phyloP scores from a whole-genome alignment of 2,888 invertebrate species.

The Chalcosyrphus nemorum region DNA sequence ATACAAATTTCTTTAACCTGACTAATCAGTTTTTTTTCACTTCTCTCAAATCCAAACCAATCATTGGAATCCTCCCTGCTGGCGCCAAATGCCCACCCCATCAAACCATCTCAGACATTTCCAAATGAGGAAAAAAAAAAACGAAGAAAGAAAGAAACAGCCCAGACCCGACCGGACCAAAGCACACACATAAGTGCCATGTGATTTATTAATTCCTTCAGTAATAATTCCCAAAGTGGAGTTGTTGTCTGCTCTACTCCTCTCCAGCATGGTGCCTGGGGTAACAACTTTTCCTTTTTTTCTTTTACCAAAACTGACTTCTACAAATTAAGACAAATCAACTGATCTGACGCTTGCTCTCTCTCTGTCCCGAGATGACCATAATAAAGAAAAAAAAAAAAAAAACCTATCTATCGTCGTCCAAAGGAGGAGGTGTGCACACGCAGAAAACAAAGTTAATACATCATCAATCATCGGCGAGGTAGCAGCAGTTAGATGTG shows the following conservation, averaged over 20 bases:
- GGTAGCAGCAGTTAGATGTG: conserved; percentile 60
- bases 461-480: conserved; percentile 72
- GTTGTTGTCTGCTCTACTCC: conserved; percentile 32
- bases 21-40: background rate
- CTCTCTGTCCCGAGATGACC: background rate
- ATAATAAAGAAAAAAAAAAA: conserved; percentile 1
- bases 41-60: conserved; percentile 29
- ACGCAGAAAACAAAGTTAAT: conserved; percentile 73
- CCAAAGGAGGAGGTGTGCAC: conserved; percentile 72
- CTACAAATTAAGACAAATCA: conserved; percentile 73
- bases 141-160: too few species aligned
- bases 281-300: conserved; percentile 44
- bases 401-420: conserved; percentile 59
- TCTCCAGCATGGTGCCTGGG: conserved; percentile 20
- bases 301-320: conserved; percentile 58
- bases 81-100: conserved; percentile 68
- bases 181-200: conserved; percentile 51
- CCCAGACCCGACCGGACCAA: background rate
- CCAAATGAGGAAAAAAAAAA: conserved; percentile 60
- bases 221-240: conserved; percentile 71
- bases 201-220: conserved; percentile 72
- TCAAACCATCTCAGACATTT: conserved; percentile 49
- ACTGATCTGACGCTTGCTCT: conserved; percentile 20
- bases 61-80: conserved; percentile 51
- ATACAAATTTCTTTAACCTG: background rate